phyloP scores from a whole-genome alignment of 2,797 vertebrate genomes.

The Cossypha dichroa region DNA sequence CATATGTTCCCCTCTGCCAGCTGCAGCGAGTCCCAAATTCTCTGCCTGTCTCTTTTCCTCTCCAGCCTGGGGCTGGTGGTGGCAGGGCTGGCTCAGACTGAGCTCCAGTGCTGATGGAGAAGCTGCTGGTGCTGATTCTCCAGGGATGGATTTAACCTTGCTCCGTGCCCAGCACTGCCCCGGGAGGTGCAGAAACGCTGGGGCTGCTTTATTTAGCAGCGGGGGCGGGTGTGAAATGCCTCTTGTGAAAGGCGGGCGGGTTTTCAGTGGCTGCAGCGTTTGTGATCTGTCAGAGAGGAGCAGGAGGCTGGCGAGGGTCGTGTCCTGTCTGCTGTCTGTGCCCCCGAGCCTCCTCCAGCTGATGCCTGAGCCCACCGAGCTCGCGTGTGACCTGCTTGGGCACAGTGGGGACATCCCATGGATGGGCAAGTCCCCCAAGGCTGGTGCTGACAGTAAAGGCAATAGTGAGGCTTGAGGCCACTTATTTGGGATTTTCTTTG shows the following conservation, averaged over 20 bases:
- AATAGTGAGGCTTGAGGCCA: background rate
- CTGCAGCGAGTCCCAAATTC: background rate
- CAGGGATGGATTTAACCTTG: background rate
- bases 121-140: background rate
- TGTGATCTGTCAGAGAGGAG: background rate
- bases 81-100: background rate
- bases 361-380: fast-evolving
- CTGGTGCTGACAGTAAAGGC: background rate
- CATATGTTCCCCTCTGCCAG: background rate
- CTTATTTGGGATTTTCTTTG: background rate
- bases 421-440: background rate
- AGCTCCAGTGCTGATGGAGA: background rate
- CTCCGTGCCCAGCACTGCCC: background rate
- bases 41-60: background rate
- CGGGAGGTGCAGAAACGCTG: fast-evolving
- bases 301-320: background rate
- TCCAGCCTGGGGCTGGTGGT: fast-evolving
- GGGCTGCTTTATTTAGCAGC: conserved; percentile 14
- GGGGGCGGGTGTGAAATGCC: background rate
- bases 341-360: background rate
- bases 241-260: background rate
- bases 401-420: background rate
- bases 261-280: fast-evolving
- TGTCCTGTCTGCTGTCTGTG: background rate
- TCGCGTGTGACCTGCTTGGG: background rate